These are phyloP conservation scores for Drosophila villosipedis DNA, from an alignment of 2,888 invertebrate species.

Conservation along the genomic window DNA sequence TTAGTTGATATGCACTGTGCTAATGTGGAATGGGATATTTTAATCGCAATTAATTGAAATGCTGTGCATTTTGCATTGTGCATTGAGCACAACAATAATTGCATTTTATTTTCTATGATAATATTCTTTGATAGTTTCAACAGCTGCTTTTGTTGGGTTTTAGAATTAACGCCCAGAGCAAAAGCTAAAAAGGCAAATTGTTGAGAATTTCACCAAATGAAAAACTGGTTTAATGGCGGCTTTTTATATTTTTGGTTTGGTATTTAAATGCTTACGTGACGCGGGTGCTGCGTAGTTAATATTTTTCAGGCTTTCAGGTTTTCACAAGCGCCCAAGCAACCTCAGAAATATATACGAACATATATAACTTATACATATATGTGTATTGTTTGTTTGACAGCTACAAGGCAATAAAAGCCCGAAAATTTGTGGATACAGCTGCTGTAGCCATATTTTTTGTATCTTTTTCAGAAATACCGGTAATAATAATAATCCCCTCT, in stretches of 20 bases:
- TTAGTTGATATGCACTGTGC: conserved; percentile 22
- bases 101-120: conserved; percentile 52
- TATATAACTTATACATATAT: conserved; percentile 4
- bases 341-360: conserved; percentile 19
- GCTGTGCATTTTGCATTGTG: conserved; percentile 44
- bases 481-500: conserved; percentile 18
- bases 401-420: conserved; percentile 50
- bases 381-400: conserved; percentile 20
- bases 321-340: conserved; percentile 38
- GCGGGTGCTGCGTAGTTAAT: conserved; percentile 53
- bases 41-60: conserved; percentile 60
- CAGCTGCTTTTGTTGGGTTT: conserved; percentile 42
- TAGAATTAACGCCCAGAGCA: conserved; percentile 39
- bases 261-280: conserved; percentile 69
- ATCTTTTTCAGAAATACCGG: conserved; percentile 26
- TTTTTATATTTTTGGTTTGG: conserved; percentile 30
- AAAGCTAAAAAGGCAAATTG: not conserved
- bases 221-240: conserved; percentile 59
- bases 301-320: conserved; percentile 45
- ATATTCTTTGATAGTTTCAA: conserved; percentile 63
- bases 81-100: conserved; percentile 57
- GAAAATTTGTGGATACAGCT: conserved; percentile 41
- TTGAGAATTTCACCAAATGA: conserved; percentile 69
- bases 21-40: conserved; percentile 11
- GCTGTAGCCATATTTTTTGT: conserved; percentile 13